phyloP scores from a whole-genome alignment of 2,797 vertebrate species.

The Galagoides demidoff region DNA sequence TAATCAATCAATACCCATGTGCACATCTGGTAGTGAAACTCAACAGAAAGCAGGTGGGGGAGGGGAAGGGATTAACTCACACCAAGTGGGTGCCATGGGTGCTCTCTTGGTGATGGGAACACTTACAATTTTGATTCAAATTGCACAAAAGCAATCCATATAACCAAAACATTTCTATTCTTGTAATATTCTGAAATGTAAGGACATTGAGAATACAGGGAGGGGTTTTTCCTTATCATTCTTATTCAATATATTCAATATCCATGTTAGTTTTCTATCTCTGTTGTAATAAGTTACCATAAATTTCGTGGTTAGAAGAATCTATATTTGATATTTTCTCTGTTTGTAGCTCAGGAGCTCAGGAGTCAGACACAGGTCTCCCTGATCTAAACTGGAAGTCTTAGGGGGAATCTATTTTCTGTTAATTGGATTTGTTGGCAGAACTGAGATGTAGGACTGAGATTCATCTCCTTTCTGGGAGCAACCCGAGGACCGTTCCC shows the following conservation, averaged over 20 bases:
- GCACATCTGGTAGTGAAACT: no score
- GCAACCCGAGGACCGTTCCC: no score
- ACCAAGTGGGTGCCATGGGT: no score
- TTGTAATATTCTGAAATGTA: no score
- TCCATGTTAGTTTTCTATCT: not conserved
- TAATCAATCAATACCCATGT: no score
- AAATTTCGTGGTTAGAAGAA: not conserved
- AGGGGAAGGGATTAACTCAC: no score
- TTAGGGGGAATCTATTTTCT: not conserved
- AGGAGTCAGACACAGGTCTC: not conserved
- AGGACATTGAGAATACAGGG: not conserved
- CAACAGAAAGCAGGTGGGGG: no score
- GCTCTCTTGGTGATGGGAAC: no score
- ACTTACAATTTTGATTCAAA: no score
- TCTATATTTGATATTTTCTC: fast-evolving
- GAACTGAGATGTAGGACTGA: not conserved
- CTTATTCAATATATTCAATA: not conserved
- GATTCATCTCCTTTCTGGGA: not conserved
- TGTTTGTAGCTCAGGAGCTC: not conserved
- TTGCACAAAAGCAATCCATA: no score
- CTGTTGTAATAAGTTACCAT: not conserved
- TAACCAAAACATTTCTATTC: no score
- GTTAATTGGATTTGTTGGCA: not conserved
- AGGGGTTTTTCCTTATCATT: not conserved
- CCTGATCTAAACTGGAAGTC: not conserved